These are phyloP conservation scores for Triplophysa tibetana DNA, from an alignment of 2,113 vertebrate genomes.

Conservation along the genomic window DNA sequence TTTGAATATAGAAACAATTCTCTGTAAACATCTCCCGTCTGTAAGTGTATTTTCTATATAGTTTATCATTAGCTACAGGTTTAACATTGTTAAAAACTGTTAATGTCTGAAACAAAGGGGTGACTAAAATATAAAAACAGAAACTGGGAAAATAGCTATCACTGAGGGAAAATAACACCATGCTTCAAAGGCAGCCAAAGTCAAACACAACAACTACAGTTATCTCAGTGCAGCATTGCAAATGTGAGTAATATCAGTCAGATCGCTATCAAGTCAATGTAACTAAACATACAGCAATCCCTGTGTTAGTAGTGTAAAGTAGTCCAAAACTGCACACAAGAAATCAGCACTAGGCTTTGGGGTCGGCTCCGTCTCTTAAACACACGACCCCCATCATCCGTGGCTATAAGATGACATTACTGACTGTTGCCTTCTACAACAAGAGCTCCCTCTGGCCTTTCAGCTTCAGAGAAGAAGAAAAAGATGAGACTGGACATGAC, in stretches of 20 bases:
- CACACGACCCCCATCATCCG: slow-evolving; percentile 53
- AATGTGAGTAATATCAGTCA: slow-evolving; percentile 38
- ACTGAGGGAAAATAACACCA: slow-evolving; percentile 29
- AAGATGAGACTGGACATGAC: not conserved
- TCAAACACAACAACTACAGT: slow-evolving; percentile 27
- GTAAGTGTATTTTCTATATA: slow-evolving; percentile 20
- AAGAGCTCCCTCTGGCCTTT: slow-evolving; percentile 41
- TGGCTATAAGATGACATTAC: slow-evolving; percentile 57
- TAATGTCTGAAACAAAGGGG: not conserved
- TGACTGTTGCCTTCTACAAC: slow-evolving; percentile 65
- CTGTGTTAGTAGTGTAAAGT: slow-evolving; percentile 65
- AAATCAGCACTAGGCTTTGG: slow-evolving; percentile 56
- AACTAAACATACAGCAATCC: slow-evolving; percentile 58
- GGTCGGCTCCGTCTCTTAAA: slow-evolving; percentile 59
- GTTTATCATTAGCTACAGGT: slow-evolving; percentile 16
- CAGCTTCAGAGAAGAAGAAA: not conserved
- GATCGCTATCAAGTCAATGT: slow-evolving; percentile 9
- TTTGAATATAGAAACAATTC: slow-evolving; percentile 30
- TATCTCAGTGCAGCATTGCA: slow-evolving; percentile 7
- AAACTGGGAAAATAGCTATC: not conserved
- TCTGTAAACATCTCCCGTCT: slow-evolving; percentile 19
- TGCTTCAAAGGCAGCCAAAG: slow-evolving; percentile 34
- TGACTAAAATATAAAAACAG: not conserved
- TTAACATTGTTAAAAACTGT: slow-evolving; percentile 17
- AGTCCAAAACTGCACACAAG: slow-evolving; percentile 51